Evolutionary conservation across 2,888 invertebrate species (phyloP).

Genomic region (Cryptops parisi): DNA sequence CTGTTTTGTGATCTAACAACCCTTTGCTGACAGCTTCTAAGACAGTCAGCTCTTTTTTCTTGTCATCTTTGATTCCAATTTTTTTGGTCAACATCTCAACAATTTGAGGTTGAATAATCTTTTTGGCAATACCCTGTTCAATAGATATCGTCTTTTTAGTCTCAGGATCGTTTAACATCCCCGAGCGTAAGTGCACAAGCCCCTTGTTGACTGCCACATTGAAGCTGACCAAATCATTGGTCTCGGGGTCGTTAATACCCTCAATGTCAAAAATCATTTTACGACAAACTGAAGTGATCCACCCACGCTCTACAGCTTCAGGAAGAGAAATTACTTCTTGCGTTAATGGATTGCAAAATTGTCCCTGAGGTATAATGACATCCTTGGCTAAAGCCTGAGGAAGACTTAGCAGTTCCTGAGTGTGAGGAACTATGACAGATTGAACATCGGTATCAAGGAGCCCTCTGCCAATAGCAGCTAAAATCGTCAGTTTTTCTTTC

Average conservation of each 20-base stretch:
- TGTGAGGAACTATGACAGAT: conserved; percentile 66
- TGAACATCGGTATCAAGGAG: conserved; percentile 71
- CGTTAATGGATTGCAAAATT: conserved; percentile 58
- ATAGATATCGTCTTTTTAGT: conserved; percentile 23
- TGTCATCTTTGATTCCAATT: conserved; percentile 55
- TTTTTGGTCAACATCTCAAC: conserved; percentile 63
- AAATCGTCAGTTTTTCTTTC: conserved; percentile 51
- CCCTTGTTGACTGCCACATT: conserved; percentile 65
- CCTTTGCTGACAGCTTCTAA: conserved; percentile 75
- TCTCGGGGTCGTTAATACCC: conserved; percentile 68
- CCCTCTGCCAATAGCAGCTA: conserved; percentile 74
- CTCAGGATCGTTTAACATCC: conserved; percentile 25
- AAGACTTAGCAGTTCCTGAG: conserved; percentile 63
- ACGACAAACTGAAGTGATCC: conserved; percentile 71
- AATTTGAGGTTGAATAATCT: conserved; percentile 30
- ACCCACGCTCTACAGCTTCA: conserved; percentile 78
- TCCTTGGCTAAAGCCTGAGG: conserved; percentile 69
- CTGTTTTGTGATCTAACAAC: conserved; percentile 73
- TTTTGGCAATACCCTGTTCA: conserved; percentile 29
- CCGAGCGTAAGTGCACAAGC: conserved; percentile 50
- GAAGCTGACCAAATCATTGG: conserved; percentile 66
- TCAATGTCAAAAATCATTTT: conserved; percentile 85
- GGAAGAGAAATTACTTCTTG: conserved; percentile 57
- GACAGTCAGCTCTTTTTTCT: conserved; percentile 61
- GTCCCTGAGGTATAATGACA: conserved; percentile 57